A percentile compares a stretch with the other conserved stretches of the same genome.
These are phyloP conservation scores for Callipepla californica DNA, from an alignment of 2,113 vertebrate genomes.

Conservation along the genomic window DNA sequence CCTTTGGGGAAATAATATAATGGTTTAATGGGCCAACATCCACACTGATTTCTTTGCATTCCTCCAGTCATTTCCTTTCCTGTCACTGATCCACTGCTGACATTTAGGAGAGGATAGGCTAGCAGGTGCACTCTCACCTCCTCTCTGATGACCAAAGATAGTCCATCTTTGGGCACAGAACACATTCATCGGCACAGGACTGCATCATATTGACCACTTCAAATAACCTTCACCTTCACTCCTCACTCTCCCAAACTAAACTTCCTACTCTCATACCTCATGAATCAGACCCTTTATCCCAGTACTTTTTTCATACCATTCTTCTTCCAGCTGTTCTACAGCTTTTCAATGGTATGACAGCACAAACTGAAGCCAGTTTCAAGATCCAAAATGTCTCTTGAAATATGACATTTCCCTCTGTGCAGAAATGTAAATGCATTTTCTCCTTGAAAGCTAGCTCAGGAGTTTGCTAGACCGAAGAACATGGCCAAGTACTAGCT, in stretches of 20 bases:
- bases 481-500: background rate
- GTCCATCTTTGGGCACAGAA: background rate
- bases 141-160: fast-evolving
- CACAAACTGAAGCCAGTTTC: background rate
- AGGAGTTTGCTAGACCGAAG: background rate
- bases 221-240: background rate
- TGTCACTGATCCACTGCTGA: background rate
- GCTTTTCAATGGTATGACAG: background rate
- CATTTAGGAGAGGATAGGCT: background rate
- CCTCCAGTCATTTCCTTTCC: background rate
- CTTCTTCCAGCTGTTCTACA: background rate
- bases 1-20: background rate
- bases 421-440: background rate
- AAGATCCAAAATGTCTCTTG: background rate
- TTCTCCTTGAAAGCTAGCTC: background rate
- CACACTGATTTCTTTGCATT: background rate
- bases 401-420: background rate
- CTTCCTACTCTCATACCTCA: background rate
- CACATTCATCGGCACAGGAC: fast-evolving
- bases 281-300: background rate
- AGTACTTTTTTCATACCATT: background rate
- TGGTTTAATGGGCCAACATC: background rate
- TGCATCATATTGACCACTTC: background rate
- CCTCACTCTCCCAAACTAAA: background rate
- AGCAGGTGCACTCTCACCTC: background rate